These are phyloP conservation scores for Lytechinus pictus DNA, from an alignment of 35 echinoderm and acorn worm genomes.

Conservation along the genomic window DNA sequence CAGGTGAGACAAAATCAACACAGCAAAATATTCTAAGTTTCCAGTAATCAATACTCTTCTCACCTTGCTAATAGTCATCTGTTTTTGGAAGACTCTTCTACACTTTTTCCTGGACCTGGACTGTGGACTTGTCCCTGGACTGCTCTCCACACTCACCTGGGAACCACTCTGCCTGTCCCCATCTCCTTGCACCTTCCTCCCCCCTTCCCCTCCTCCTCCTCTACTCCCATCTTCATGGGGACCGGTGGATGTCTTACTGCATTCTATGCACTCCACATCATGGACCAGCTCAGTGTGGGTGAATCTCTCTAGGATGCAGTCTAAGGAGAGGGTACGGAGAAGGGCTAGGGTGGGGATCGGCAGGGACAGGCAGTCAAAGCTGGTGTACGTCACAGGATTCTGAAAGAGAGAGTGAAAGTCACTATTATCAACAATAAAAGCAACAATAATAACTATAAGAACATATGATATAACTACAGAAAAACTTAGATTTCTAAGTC, in stretches of 20 bases:
- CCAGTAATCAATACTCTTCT: neutral
- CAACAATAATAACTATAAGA: no score
- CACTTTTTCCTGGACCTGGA: constrained; percentile 38
- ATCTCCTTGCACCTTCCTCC: constrained; percentile 12
- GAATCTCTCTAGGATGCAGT: constrained; percentile 75
- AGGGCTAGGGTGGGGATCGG: constrained; percentile 60
- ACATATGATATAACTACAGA: no score
- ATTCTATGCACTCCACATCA: constrained; percentile 88
- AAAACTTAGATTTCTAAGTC: no score
- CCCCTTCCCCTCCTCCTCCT: neutral
- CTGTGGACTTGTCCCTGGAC: constrained; percentile 16
- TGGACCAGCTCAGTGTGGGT: constrained; percentile 79
- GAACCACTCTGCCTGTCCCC: neutral
- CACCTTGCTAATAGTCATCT: constrained; percentile 92
- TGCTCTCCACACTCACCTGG: neutral
- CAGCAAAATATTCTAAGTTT: no score
- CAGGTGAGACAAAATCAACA: no score
- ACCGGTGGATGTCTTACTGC: constrained; percentile 59
- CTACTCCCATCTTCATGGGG: neutral
- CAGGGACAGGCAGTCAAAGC: constrained; percentile 83
- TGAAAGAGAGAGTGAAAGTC: constrained; percentile 39
- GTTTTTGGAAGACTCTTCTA: constrained; percentile 71
- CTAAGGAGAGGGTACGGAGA: constrained; percentile 72
- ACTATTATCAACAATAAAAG: no score
- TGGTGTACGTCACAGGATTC: constrained; percentile 88